Evolutionary conservation across 2,888 invertebrate species (phyloP).

Genomic region (Acronicta leporina): DNA sequence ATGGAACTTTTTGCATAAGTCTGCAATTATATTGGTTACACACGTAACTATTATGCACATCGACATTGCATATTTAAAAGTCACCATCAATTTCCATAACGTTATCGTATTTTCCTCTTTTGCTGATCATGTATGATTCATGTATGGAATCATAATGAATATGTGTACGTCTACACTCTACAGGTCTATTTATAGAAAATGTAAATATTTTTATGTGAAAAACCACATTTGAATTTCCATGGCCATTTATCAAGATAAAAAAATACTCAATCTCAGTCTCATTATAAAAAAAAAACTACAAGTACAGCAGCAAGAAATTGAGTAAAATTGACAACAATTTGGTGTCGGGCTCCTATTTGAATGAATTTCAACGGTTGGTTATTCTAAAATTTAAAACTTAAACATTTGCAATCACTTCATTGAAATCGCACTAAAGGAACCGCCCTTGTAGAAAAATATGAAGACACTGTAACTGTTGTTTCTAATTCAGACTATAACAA

Average conservation of each 20-base stretch:
- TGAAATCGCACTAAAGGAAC: no score
- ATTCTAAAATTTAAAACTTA: no score
- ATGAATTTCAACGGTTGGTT: no score
- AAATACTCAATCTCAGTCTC: no score
- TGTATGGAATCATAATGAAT: constrained; percentile 10
- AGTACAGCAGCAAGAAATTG: no score
- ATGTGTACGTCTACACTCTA: constrained; percentile 7
- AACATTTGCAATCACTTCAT: no score
- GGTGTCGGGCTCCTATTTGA: no score
- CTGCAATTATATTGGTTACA: constrained; percentile 15
- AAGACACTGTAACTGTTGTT: no score
- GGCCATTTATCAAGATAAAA: constrained; percentile 35
- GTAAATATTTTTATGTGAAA: constrained; percentile 36
- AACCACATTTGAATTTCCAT: constrained; percentile 11
- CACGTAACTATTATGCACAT: constrained; percentile 5
- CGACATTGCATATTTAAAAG: constrained; percentile 1
- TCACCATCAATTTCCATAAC: constrained; percentile 16
- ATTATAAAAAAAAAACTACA: no score
- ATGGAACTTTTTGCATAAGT: constrained; percentile 13
- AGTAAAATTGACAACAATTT: no score
- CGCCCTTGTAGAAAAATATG: no score
- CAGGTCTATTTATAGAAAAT: constrained; percentile 18
- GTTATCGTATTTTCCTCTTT: constrained; percentile 23
- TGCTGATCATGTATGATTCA: constrained; percentile 3
- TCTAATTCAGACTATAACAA: no score